Conservation (phyloP, 1,140 invertebrate species). For the Tetramorium alpestre region DNA sequence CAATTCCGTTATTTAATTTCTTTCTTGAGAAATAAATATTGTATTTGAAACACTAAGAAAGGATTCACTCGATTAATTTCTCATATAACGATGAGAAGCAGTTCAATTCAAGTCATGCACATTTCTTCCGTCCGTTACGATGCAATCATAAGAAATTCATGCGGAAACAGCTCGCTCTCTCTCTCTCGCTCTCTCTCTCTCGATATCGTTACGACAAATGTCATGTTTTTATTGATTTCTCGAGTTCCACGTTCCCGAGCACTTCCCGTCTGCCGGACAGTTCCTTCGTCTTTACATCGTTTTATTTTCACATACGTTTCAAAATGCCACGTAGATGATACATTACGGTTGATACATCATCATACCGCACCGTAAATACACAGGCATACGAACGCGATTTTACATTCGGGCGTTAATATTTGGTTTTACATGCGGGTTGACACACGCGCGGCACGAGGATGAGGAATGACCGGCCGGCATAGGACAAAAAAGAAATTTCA, state of each 20-base stretch:
- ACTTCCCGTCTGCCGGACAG: conserved; percentile 27
- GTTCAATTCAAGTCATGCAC: background rate
- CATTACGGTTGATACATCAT: conserved; percentile 47
- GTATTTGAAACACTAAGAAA: background rate
- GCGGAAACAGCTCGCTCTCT: background rate
- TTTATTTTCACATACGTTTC: conserved; percentile 15
- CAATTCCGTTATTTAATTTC: background rate
- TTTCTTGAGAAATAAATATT: background rate
- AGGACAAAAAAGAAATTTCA: conserved; percentile 55
- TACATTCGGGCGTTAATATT: conserved; percentile 67
- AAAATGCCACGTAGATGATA: conserved; percentile 49
- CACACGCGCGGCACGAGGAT: conserved; percentile 16
- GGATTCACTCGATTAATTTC: background rate
- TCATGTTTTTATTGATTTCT: conserved; percentile 19
- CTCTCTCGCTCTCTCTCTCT: background rate
- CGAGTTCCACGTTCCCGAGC: background rate
- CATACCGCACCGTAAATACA: conserved; percentile 61
- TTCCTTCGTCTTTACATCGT: conserved; percentile 44
- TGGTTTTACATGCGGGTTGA: conserved; percentile 68
- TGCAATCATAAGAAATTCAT: conserved; percentile 25
- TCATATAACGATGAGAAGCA: background rate
- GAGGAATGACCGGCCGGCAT: conserved; percentile 55
- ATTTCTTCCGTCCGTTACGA: background rate
- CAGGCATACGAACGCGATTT: conserved; percentile 30
- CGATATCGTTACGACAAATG: conserved; percentile 4